Evolutionary conservation across 2,113 vertebrate genomes (phyloP), one percentile per base, ranked within the genome.

Genomic region (Arenaria interpres): DNA sequence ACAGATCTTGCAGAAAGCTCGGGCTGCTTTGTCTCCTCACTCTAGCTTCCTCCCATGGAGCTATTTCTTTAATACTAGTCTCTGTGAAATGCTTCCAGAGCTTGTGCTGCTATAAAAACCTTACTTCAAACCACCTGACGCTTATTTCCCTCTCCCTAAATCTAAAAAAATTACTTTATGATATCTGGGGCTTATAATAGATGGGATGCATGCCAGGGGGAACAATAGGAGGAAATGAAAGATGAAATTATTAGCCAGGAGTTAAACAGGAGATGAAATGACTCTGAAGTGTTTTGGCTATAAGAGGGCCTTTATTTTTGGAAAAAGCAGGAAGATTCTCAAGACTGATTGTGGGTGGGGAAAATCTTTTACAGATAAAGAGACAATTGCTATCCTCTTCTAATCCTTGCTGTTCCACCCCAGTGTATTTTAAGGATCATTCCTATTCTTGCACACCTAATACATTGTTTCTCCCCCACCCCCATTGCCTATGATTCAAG

Each of bases 121-220:
- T 93, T 96, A 84, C 75, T 95, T 85, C 25, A 96, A 97, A 60
- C 91, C 94, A 98, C 91, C 97, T 97, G 94, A 98, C 92, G 96
- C 68, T 88, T 83, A 97, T 96, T 97, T 95, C 88, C 48, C 68
- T 94, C 82, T 88, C 57, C 68, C 76, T 96, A 96, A 96, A 95
- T 96, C 74, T 97, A 54, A 85, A 71, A 94, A 93, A 94, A 95
- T 94, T 92, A 77, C 53, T 95, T 93, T 93, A 95, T 96, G 84
- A 96, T 98, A 98, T 97, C 90, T 93, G 92, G 88, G 66, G 92
- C 82, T 97, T 96, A 96, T 89, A 98, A 96, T 96, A 97, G 95
- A 96, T 97, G 94, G 95, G 96, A 96, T 88, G 59, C 51, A 41
- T 73, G 95, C 95, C 96, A 98, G 92, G 35, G 59, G 81, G 90